phyloP scores from a whole-genome alignment of 1,140 invertebrate genomes.

The Drosophila ambigua region DNA sequence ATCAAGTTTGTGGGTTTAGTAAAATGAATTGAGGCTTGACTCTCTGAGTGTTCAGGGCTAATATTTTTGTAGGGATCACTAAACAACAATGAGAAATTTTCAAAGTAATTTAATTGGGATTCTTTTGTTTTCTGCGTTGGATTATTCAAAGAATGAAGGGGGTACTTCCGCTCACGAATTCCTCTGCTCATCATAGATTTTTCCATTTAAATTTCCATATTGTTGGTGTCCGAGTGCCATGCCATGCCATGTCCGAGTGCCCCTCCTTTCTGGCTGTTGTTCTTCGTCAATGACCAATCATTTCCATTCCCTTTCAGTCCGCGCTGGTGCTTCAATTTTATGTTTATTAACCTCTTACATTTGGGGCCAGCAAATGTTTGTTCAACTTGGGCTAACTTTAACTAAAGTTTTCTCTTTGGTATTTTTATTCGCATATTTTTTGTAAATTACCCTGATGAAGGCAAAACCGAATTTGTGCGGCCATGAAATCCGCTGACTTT shows the following conservation, averaged over 20 bases:
- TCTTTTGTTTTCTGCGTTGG: no score
- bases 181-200: not conserved
- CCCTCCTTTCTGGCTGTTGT: not conserved
- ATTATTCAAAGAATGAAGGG: no score
- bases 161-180: not conserved
- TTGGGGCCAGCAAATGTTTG: slow-evolving; percentile 24
- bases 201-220: slow-evolving; percentile 5
- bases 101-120: no score
- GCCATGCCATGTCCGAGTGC: no score
- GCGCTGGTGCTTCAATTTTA: slow-evolving; percentile 38
- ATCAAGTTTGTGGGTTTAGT: not conserved
- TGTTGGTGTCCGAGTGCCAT: not conserved
- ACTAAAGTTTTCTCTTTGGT: slow-evolving; percentile 31
- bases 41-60: no score
- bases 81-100: no score
- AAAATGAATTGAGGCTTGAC: not conserved
- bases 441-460: slow-evolving; percentile 45
- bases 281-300: slow-evolving; percentile 8
- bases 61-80: no score
- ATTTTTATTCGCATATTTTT: slow-evolving; percentile 40
- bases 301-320: slow-evolving; percentile 24
- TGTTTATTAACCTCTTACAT: slow-evolving; percentile 44
- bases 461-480: slow-evolving; percentile 17
- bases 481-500: slow-evolving; percentile 60
- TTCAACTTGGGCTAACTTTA: slow-evolving; percentile 28